Evolutionary conservation across 2,113 vertebrate species (phyloP), one percentile per base, ranked within the genome.

Genomic region (Sterna hirundo): DNA sequence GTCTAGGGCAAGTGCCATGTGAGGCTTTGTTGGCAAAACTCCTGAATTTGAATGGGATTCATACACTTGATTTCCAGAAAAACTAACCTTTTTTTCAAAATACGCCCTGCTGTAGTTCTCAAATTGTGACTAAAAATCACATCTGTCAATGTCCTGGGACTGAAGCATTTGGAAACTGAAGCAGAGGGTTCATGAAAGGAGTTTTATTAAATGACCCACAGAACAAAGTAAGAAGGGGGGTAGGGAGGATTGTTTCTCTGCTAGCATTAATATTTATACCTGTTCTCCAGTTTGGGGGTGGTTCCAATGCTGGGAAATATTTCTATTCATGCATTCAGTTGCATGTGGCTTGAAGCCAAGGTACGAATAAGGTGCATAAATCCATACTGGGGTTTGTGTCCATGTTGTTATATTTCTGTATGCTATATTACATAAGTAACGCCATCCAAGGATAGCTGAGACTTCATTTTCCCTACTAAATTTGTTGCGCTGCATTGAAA

Each of bases 301-400:
- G 38, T 93, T 85, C 72, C 64, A 88, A 0, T 44, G 46, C 68
- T 82, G 57, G 83, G 61, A 88, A 95, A 64, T 93, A 83, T 8
- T 89, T 85, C 46, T 87, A 0, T 90, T 83, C 40, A 25, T 58
- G 38, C 55, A 52, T 34, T 86, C 86, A 78, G 64, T 57, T 91
- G 93, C 92, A 44, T 90, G 94, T 96, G 80, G 58, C 76, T 92
- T 17, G 17, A 93, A 80, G 52, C 90, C 80, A 88, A 92, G 32
- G 65, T 83, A 80, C 76, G 95, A 96, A 92, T 90, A 90, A 82
- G 23, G 90, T 91, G 51, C 69, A 78, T 88, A 92, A 95, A 40
- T 92, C 47, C 52, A n/a, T 64, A 27, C 18, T 90, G 64, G 79
- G 42, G 57, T 74, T 90, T 94, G 71, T 76, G 96, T 89, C 69